Evolutionary conservation across 2,888 invertebrate species (phyloP), one percentile per base, ranked within the genome.

Genomic region (Leptogaster cylindrica): DNA sequence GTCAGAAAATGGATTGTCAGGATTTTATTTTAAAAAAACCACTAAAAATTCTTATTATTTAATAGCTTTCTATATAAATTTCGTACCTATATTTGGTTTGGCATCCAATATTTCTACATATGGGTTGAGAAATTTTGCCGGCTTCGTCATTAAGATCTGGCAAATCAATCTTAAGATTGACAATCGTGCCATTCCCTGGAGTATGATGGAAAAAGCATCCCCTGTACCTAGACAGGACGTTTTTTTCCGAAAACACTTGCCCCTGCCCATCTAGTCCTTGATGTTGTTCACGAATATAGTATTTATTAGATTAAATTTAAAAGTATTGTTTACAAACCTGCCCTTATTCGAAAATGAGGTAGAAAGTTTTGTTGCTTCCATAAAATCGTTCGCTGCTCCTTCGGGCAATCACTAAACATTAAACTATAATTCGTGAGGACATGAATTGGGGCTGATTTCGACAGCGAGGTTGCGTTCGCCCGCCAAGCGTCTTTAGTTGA

Each of bases 401-500:
- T 68, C 2, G 73, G 71, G 12, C 72, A 61, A 64, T 75, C 71
- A 16, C 71, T 72, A 46, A 74, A 75, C 74, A 75, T 74, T 12
- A 70, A 36, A 16, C 71, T 52, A 58, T 68, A 73, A n/a, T 69
- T 68, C 5, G 73, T 67, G 23, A 70, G 58, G 31, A 74, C 67
- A 8, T 72, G 68, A 10, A 71, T 52, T 31, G 73, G 72, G 7
- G 73, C 68, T n/a, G 72, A 70, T 14, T 65, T 51, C 0, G 70
- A 27, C 4, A 72, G n/a, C 2, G 73, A 71, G 14, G 55, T 28
- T 3, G 39, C 20, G 63, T 70, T 71, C 4, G 70, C 72, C 14
- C 70, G 63, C 33, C 46, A 63, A 3, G 71, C 61, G 70, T 74
- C 71, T 39, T 71, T 71, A 16, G 50, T 41, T n/a, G 67, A 67